Evolutionary conservation across 2,797 vertebrate genomes (phyloP), one percentile per base, ranked within the genome.

Genomic region (Melanotaenia pygmaea): DNA sequence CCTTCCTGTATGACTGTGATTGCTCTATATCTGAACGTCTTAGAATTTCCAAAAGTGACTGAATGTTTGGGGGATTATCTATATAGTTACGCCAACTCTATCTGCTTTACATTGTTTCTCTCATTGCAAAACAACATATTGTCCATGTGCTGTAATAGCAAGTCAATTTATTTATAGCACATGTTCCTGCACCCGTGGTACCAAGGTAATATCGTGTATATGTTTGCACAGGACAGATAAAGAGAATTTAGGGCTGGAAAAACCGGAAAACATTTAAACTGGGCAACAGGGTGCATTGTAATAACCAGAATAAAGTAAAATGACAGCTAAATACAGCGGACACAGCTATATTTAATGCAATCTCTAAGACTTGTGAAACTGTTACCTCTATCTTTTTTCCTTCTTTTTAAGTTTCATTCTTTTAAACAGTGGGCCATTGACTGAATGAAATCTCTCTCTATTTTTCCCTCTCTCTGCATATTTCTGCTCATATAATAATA

Each of bases 11-110:
- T 35, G 62, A n/a, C 30, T 0, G 10, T 47, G 40, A 71, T 67
- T 14, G 37, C 53, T 61, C n/a, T 64, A 38, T 68, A 65, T 75
- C 69, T 30, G 1, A 68, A 35, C 54, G 57, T 65, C 74, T 78
- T 53, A 30, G 1, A 28, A 28, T 43, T 38, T 26, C 32, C 47
- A 66, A 20, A 32, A 61, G 26, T 20, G 26, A 79, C 35, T 59
- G 28, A 34, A 53, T 30, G n/a, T 28, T 73, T 20, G 30, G n/a
- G 13, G 40, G 43, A 50, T 43, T 67, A 50, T 53, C 38, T 65
- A 35, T 74, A 60, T 34, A 72, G 13, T 58, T 63, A 59, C 66
- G 37, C 40, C 37, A 58, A 14, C 37, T 34, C 12, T 30, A 30
- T 8, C 2, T 38, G 45, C 11, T 40, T 77, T 40, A 20, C n/a